A percentile compares a stretch with the other conserved stretches of the same genome.
phyloP scores from a whole-genome alignment of 2,113 vertebrate genomes.

The Zosterops japonicus region DNA sequence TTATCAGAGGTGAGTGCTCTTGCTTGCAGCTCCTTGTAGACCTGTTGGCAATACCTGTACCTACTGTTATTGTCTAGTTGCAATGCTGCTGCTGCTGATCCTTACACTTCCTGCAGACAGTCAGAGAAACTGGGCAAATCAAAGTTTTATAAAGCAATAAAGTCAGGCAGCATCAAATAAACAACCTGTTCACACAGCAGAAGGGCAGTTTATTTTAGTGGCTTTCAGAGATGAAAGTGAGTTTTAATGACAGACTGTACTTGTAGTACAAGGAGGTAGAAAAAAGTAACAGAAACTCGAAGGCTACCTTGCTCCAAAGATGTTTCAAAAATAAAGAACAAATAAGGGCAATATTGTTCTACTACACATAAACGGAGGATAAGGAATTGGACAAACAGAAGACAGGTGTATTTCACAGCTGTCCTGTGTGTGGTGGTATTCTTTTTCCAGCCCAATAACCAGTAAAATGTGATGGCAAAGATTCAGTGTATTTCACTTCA shows the following conservation, averaged over 20 bases:
- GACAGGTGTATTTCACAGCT: rapidly evolving
- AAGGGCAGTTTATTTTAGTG: not conserved
- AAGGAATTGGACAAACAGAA: not conserved
- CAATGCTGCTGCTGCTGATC: not conserved
- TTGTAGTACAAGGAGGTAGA: not conserved
- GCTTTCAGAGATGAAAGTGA: not conserved
- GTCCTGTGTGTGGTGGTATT: not conserved
- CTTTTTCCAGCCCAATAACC: not conserved
- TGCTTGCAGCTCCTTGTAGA: not conserved
- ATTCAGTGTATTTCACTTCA: not conserved
- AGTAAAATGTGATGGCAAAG: not conserved
- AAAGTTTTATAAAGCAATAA: conserved; percentile 38
- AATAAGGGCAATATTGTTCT: not conserved
- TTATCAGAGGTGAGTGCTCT: not conserved
- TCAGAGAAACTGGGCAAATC: not conserved
- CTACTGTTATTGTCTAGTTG: not conserved
- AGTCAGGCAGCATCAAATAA: conserved; percentile 12
- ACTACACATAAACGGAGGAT: not conserved
- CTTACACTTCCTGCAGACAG: not conserved
- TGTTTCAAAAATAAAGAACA: not conserved
- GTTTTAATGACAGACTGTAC: not conserved
- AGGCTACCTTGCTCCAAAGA: not conserved
- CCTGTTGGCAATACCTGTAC: not conserved
- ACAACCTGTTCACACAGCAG: not conserved
- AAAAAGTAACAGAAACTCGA: not conserved